A percentile compares a stretch with the other conserved stretches of the same genome.
phyloP scores from a whole-genome alignment of 1,140 invertebrate genomes.

The Aphelenchoides besseyi region DNA sequence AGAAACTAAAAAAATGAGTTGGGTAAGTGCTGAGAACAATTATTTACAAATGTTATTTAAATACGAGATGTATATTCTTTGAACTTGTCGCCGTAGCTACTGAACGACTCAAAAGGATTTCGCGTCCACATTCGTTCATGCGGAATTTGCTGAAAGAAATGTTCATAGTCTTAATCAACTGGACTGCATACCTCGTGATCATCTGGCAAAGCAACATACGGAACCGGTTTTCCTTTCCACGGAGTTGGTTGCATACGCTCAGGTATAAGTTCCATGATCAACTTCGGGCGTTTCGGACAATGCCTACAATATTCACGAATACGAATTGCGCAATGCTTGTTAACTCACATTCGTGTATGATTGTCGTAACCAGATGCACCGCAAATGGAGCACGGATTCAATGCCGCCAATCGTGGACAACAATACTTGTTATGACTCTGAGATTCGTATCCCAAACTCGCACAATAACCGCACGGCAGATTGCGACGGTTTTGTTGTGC shows the following conservation, averaged over 20 bases:
- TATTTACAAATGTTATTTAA: too few species aligned
- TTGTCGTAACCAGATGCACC: background rate
- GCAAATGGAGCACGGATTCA: background rate
- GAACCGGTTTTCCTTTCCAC: background rate
- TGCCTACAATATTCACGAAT: background rate
- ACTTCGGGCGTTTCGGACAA: background rate
- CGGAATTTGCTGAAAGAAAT: too few species aligned
- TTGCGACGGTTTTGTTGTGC: too few species aligned
- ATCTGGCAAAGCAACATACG: background rate
- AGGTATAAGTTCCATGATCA: background rate
- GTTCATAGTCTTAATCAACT: too few species aligned
- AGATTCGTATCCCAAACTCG: background rate
- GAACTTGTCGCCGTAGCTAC: too few species aligned
- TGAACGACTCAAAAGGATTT: too few species aligned
- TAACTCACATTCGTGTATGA: background rate
- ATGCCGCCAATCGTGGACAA: background rate
- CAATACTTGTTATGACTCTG: background rate
- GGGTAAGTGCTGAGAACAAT: too few species aligned
- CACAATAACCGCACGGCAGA: background rate
- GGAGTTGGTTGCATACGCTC: background rate
- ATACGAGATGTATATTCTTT: too few species aligned
- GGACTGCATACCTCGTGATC: too few species aligned
- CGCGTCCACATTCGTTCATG: too few species aligned
- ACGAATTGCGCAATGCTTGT: background rate
- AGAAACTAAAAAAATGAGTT: too few species aligned